phyloP scores from a whole-genome alignment of 2,888 invertebrate species.

The Tetranychus piercei region DNA sequence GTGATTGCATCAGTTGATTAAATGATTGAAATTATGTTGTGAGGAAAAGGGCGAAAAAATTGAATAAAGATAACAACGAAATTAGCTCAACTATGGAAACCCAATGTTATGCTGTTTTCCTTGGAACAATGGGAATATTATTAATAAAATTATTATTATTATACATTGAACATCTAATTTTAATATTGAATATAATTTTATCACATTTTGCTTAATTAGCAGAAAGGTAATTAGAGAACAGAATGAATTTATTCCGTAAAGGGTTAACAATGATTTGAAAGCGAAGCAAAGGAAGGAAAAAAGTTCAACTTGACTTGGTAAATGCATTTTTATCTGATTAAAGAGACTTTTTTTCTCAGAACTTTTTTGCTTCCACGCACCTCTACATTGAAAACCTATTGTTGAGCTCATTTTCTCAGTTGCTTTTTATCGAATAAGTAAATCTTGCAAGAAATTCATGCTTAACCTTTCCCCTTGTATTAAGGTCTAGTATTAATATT shows the following conservation, averaged over 20 bases:
- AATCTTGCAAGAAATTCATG: too few species aligned
- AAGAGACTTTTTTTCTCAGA: too few species aligned
- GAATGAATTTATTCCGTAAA: neutral
- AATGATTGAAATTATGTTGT: too few species aligned
- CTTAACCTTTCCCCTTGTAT: too few species aligned
- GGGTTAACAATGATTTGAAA: neutral
- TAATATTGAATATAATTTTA: neutral
- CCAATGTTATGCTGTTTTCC: neutral
- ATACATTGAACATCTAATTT: neutral
- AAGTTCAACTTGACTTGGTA: neutral
- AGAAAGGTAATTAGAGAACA: neutral
- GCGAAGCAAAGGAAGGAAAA: slow-evolving; percentile 4
- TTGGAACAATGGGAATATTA: neutral
- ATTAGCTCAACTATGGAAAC: neutral
- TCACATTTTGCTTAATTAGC: slow-evolving; percentile 1
- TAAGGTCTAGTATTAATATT: too few species aligned
- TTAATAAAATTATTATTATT: neutral
- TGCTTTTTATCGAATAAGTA: too few species aligned
- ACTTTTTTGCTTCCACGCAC: too few species aligned
- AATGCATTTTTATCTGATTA: too few species aligned
- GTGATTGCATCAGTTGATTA: too few species aligned
- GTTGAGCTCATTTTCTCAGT: too few species aligned
- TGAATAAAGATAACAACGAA: neutral
- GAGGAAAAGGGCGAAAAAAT: neutral
- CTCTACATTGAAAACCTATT: too few species aligned